These are phyloP conservation scores for Luidia sarsii DNA, from an alignment of 53 echinoderm and acorn worm genomes.

Conservation along the genomic window DNA sequence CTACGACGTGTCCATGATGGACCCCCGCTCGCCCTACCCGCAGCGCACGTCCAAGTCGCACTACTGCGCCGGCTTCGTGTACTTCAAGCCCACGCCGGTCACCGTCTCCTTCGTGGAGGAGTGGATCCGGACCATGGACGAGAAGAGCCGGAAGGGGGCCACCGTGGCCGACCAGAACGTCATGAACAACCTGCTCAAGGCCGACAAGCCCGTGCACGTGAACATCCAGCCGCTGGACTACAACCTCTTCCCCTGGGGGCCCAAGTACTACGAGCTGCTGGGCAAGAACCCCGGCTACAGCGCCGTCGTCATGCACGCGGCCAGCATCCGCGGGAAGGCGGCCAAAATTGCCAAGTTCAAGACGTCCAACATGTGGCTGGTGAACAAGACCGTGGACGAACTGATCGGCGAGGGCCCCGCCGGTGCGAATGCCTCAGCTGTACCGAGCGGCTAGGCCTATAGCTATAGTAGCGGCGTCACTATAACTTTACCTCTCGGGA, in stretches of 20 bases:
- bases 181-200: background rate
- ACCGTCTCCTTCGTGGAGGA: background rate
- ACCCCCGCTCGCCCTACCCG: background rate
- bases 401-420: too few species aligned
- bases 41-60: background rate
- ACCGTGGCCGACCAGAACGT: background rate
- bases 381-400: background rate
- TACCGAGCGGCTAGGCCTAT: too few species aligned
- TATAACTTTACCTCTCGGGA: too few species aligned
- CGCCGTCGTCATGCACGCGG: conserved; percentile 19
- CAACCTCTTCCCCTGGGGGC: conserved; percentile 5
- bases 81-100: background rate
- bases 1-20: conserved; percentile 3
- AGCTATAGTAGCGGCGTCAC: too few species aligned
- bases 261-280: background rate
- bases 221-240: background rate
- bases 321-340: conserved; percentile 20
- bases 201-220: background rate
- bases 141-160: background rate
- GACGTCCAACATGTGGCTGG: conserved; percentile 23
- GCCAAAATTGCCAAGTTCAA: conserved; percentile 11
- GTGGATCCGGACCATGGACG: background rate
- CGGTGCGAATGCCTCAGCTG: too few species aligned
- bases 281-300: background rate
- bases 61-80: conserved; percentile 2